Evolutionary conservation across 2,797 vertebrate genomes (phyloP).

Genomic region (Carapus acus): DNA sequence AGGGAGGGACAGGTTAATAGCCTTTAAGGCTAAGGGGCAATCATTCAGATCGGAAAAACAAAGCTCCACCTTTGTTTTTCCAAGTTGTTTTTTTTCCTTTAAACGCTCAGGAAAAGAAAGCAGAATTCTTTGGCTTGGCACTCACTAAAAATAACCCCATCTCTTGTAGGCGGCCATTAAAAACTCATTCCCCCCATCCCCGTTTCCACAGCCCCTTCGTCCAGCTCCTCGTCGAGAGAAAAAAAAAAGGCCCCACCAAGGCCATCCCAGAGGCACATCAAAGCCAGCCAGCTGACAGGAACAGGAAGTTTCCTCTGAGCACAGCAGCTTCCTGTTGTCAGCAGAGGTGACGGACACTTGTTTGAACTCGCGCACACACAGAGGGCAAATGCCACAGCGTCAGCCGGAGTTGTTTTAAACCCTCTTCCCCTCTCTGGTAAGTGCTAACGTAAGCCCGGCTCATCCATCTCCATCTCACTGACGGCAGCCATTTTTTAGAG

Average conservation of each 20-base stretch:
- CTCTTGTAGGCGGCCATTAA: conserved; percentile 61
- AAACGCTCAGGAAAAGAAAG: conserved; percentile 43
- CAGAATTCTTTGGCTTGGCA: conserved; percentile 48
- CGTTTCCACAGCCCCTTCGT: conserved; percentile 58
- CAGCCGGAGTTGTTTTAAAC: conserved; percentile 54
- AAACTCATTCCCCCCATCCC: conserved; percentile 39
- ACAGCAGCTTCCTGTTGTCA: conserved; percentile 78
- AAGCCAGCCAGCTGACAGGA: conserved; percentile 73
- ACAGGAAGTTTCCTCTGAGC: conserved; percentile 72
- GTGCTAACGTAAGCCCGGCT: conserved; percentile 59
- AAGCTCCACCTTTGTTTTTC: conserved; percentile 51
- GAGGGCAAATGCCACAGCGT: conserved; percentile 61
- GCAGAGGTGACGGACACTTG: conserved; percentile 73
- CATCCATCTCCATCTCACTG: conserved; percentile 69
- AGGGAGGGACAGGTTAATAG: conserved; percentile 37
- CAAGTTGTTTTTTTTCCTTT: conserved; percentile 48
- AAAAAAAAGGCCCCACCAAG: conserved; percentile 70
- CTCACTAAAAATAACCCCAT: conserved; percentile 62
- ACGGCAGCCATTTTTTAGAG: conserved; percentile 61
- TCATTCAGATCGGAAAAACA: conserved; percentile 44
- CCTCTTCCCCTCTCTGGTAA: conserved; percentile 49
- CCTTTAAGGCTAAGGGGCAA: conserved; percentile 33
- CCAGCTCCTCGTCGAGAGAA: conserved; percentile 46
- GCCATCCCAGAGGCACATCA: conserved; percentile 67
- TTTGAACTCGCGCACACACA: conserved; percentile 66